These are phyloP conservation scores for Gallinago undulata DNA, from an alignment of 2,113 vertebrate species.

Conservation along the genomic window DNA sequence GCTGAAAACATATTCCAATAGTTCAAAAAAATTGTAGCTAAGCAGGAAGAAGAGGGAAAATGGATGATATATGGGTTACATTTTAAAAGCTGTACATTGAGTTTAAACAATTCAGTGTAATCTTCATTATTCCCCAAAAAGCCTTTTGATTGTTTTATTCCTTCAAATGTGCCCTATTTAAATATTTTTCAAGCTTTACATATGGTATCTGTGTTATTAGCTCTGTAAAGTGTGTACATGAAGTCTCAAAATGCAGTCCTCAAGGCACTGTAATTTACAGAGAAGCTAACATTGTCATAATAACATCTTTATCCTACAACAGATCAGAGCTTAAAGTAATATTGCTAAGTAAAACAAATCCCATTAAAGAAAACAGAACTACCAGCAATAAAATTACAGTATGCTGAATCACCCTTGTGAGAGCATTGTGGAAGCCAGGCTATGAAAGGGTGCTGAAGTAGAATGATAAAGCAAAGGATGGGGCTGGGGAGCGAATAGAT, in stretches of 20 bases:
- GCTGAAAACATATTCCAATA: constrained; percentile 21
- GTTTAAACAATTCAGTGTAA: constrained; percentile 63
- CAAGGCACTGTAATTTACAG: constrained; percentile 45
- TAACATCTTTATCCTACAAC: constrained; percentile 44
- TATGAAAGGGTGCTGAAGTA: background rate
- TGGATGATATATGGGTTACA: background rate
- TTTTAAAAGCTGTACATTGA: constrained; percentile 53
- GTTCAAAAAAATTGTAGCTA: constrained; percentile 4
- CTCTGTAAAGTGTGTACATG: constrained; percentile 62
- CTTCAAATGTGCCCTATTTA: constrained; percentile 61
- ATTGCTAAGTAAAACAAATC: constrained; percentile 50
- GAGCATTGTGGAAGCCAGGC: background rate
- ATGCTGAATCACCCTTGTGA: background rate
- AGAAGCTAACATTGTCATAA: constrained; percentile 61
- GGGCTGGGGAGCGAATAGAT: background rate
- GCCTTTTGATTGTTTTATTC: constrained; percentile 68
- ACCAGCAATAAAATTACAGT: background rate
- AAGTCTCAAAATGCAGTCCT: constrained; percentile 42
- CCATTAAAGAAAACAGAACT: constrained; percentile 39
- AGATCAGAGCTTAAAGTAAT: constrained; percentile 34
- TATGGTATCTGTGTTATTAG: constrained; percentile 46
- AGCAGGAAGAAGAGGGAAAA: constrained; percentile 4
- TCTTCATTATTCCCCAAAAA: constrained; percentile 63
- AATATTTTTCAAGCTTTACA: constrained; percentile 50
- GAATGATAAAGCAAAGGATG: fast-evolving